Evolutionary conservation across 2,797 vertebrate genomes (phyloP), one percentile per base, ranked within the genome.

Genomic region (Etheostoma perlongum): DNA sequence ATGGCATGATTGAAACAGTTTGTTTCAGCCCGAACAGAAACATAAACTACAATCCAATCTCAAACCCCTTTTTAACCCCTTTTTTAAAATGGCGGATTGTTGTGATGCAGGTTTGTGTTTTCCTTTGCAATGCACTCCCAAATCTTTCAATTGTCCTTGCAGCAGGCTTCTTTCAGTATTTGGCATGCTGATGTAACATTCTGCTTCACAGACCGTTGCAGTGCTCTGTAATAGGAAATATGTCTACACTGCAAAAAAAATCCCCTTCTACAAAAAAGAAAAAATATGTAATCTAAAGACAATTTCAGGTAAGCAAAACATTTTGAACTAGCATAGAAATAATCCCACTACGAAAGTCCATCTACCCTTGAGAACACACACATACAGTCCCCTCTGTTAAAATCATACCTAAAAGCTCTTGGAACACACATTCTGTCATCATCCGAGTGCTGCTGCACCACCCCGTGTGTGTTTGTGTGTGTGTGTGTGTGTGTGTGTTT

Each of bases 1-100:
- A 96, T 95, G 95, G 94, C 94, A 95, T 95, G 94, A 91, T 93
- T 89, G 83, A 85, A 92, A 85, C 75, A 62, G 58, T 63, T 62
- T 68, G 19, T 40, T 66, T 72, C 52, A 73, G 55, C 25, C 59
- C 72, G 49, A 86, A 51, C 44, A 65, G 73, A 74, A 63, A 62
- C 72, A 48, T 49, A 53, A 78, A 71, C 33, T 72, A 83, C 59
- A 84, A 53, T 68, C 66, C 40, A 57, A 13, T 36, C 52, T 49
- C 51, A 78, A 65, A 70, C 36, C 48, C 67, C 40, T 44, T 65
- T 44, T 67, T 82, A 63, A 30, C n/a, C n/a, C n/a, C n/a, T n/a
- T n/a, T n/a, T 81, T 69, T 70, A 16, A 82, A 81, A 73, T 79
- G n/a, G 74, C 16, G 33, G 74, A 70, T 69, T 85, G 76, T 84